Evolutionary conservation across 2,113 vertebrate species (phyloP).

Genomic region (Bubo blakistoni): DNA sequence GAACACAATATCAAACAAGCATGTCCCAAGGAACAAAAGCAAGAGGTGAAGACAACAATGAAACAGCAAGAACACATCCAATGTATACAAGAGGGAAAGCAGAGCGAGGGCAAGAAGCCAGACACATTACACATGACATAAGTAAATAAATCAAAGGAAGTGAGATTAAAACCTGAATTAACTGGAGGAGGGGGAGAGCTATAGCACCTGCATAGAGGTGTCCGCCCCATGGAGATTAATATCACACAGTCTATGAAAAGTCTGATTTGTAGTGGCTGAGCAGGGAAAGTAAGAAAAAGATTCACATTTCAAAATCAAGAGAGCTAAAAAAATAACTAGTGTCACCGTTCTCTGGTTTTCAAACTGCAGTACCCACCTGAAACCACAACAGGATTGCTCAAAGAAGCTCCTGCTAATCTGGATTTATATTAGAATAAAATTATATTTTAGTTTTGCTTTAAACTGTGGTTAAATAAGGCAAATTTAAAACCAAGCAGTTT

Average conservation of each 20-base stretch:
- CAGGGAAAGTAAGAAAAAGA: background rate
- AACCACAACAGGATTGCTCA: background rate
- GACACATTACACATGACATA: conserved; percentile 45
- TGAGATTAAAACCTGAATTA: conserved; percentile 66
- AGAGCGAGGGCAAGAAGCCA: conserved; percentile 53
- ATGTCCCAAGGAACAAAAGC: background rate
- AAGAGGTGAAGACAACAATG: conserved; percentile 10
- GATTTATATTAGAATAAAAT: background rate
- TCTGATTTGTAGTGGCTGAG: conserved; percentile 48
- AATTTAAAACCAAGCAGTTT: background rate
- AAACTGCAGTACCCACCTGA: background rate
- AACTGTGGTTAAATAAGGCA: background rate
- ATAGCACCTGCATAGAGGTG: conserved; percentile 61
- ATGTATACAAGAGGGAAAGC: background rate
- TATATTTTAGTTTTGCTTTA: background rate
- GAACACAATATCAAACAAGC: background rate
- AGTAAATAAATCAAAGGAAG: conserved; percentile 66
- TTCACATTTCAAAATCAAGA: background rate
- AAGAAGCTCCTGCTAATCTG: background rate
- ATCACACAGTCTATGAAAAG: conserved; percentile 29
- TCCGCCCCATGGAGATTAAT: conserved; percentile 66
- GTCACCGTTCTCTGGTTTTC: background rate
- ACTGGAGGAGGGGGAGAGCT: conserved; percentile 61
- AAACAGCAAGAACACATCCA: background rate
- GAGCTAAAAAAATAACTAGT: background rate